These are phyloP conservation scores for Aphidius gifuensis DNA, from an alignment of 1,140 invertebrate genomes.

Conservation along the genomic window DNA sequence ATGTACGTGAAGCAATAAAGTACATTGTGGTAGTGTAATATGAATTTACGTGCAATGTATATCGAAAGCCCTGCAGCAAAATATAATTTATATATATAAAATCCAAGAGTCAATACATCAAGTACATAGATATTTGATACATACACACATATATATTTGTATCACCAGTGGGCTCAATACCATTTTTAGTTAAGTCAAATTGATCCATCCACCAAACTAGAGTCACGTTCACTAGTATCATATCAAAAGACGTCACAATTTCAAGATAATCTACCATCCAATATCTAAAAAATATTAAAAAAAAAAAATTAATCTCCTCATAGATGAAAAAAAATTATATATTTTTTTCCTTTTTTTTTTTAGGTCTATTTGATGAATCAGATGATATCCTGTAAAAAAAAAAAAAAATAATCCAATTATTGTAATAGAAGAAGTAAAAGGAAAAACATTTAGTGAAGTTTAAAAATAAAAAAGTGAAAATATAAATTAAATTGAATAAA, in stretches of 20 bases:
- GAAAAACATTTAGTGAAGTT: background rate
- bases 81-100: slow-evolving; percentile 21
- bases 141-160: slow-evolving; percentile 8
- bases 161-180: slow-evolving; percentile 18
- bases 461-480: background rate
- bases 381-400: background rate
- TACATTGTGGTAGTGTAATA: slow-evolving; percentile 15
- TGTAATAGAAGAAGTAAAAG: background rate
- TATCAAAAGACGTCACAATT: background rate
- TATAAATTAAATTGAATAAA: background rate
- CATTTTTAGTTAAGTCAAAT: slow-evolving; percentile 29
- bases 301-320: no score
- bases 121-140: slow-evolving; percentile 9
- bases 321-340: background rate
- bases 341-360: background rate
- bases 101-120: slow-evolving; percentile 16
- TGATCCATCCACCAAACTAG: slow-evolving; percentile 22
- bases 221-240: slow-evolving; percentile 8
- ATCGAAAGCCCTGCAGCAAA: slow-evolving; percentile 24
- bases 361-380: background rate
- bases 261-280: background rate
- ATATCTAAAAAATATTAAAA: background rate
- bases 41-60: slow-evolving; percentile 19
- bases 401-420: background rate
- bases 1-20: slow-evolving; percentile 3